phyloP scores from a whole-genome alignment of 2,888 invertebrate genomes.

The Dyspetes luteomarginatus region DNA sequence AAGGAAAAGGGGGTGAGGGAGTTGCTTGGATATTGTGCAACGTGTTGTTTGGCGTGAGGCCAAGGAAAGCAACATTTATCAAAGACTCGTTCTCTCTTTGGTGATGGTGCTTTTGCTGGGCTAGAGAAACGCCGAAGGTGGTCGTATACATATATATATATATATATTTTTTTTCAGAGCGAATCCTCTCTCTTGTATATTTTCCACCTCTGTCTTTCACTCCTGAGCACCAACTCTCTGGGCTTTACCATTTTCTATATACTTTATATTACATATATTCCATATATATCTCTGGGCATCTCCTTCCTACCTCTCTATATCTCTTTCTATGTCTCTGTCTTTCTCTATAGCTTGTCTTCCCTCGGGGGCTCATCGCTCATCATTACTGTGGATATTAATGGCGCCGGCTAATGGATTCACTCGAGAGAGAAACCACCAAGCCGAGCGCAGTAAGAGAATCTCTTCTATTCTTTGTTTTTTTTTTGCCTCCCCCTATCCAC shows the following conservation, averaged over 20 bases:
- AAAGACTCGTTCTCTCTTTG: conserved; percentile 68
- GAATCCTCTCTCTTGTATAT: conserved; percentile 27
- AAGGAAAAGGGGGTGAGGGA: conserved; percentile 9
- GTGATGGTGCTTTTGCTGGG: conserved; percentile 50
- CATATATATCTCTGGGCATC: conserved; percentile 48
- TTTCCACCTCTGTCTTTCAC: conserved; percentile 50
- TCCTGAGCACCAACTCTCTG: conserved; percentile 10
- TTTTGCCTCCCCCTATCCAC: conserved; percentile 50
- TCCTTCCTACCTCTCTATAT: conserved; percentile 36
- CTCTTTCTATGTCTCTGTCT: conserved; percentile 40
- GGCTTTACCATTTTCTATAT: conserved; percentile 35
- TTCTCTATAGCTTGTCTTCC: conserved; percentile 64
- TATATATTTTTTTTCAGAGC: neutral
- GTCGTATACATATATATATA: neutral
- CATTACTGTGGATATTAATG: conserved; percentile 80
- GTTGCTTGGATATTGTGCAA: conserved; percentile 74
- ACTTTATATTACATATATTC: conserved; percentile 60
- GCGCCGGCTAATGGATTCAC: conserved; percentile 80
- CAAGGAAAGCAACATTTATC: conserved; percentile 79
- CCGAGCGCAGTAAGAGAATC: conserved; percentile 72
- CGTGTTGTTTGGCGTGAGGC: conserved; percentile 76
- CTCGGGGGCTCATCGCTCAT: conserved; percentile 78
- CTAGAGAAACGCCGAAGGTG: conserved; percentile 44
- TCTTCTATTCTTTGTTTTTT: conserved; percentile 55
- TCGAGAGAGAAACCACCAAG: conserved; percentile 69